Evolutionary conservation across 2,888 invertebrate species (phyloP).

Genomic region (Camptogramma bilineatum): DNA sequence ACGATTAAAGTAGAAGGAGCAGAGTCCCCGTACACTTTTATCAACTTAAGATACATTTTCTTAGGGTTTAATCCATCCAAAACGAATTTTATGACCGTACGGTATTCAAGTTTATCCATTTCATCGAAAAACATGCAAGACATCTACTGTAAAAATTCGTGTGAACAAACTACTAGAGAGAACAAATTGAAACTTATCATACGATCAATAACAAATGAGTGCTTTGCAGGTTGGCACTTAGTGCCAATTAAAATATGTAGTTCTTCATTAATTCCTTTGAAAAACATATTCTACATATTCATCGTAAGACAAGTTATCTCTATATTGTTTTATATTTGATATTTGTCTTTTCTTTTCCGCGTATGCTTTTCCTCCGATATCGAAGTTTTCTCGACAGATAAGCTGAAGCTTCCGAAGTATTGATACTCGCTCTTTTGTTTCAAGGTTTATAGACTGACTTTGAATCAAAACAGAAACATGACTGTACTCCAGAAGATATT

Average conservation of each 20-base stretch:
- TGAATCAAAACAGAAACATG: background rate
- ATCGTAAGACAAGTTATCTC: background rate
- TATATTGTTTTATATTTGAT: background rate
- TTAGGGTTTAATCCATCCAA: no score
- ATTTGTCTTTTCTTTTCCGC: background rate
- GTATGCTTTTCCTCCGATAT: background rate
- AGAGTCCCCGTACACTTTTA: no score
- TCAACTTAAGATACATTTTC: no score
- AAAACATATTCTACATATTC: background rate
- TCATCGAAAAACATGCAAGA: no score
- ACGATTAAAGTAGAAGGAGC: no score
- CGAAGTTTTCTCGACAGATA: constrained; percentile 15
- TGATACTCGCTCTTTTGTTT: constrained; percentile 10
- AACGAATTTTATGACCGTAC: no score
- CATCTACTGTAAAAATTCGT: no score
- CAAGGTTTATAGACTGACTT: constrained; percentile 13
- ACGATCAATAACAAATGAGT: background rate
- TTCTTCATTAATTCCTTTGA: background rate
- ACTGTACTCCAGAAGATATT: background rate
- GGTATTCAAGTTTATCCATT: no score
- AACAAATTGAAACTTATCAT: no score
- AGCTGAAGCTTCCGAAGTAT: constrained; percentile 6
- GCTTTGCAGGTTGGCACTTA: background rate
- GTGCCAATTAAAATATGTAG: background rate
- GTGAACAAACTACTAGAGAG: no score